Base-by-base conservation (phyloP, 2,113 vertebrate species). In the Hepsetus odoe region DNA sequence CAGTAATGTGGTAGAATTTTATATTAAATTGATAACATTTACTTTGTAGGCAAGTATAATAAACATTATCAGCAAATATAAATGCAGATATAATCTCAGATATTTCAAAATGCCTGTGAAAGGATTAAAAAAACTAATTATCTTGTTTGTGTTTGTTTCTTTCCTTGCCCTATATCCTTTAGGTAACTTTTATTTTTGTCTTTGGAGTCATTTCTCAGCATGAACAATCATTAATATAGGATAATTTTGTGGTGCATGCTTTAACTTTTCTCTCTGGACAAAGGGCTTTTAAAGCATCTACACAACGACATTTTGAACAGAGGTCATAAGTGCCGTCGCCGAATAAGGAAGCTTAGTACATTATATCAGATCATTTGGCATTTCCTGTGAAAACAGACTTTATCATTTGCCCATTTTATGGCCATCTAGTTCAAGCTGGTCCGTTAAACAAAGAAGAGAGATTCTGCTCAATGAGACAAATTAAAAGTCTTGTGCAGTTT, bases 371-470 rank as follows among this genome's bases (percentile, higher is more conserved):
- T 91, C 84, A 69, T 12, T 65, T 82, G 90, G 88, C 84, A 93
- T 92, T 92, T 93, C 92, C 92, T 92, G 90, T 65, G 75, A 80
- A 92, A 89, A 90, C 88, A 88, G 65, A 55, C 76, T 83, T 77
- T 8, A 38, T 74, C 58, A 80, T 59, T 58, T 1, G 77, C 81
- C 81, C 80, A 85, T 71, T 87, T 89, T 85, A 74, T 69, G 35
- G 28, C 26, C 0, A 11, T 59, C 46, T 66, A 55, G 22, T 42
- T 76, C 12, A 0, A 33, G 32, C 18, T 64, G 61, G 32, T 64
- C 30, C 32, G 11, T 10, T n/a, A n/a, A 9, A 38, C 4, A 18
- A 3, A 35, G 18, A 64, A 30, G 61, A 64, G 20, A 35, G 32
- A 33, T 32, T 12, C 4, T 8, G 10, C 11, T 55, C 0, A 55